Evolutionary conservation across 64 coral and sea anemone genomes (phyloP).

Genomic region (Stylophora pistillata): DNA sequence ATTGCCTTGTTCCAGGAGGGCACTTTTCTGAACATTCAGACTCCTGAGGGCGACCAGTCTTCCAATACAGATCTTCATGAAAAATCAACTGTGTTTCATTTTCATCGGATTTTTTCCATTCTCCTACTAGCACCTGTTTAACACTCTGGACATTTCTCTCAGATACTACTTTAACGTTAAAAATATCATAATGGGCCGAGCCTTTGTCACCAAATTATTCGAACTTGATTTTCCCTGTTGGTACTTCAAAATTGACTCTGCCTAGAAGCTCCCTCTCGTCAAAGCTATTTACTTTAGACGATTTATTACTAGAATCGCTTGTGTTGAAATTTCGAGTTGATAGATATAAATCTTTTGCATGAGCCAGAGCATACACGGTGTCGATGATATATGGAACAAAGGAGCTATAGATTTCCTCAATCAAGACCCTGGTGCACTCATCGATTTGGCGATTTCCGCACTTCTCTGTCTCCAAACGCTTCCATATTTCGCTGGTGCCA

Average conservation of each 20-base stretch:
- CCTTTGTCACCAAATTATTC: slow-evolving; percentile 17
- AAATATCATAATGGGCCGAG: slow-evolving; percentile 28
- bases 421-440: not conserved
- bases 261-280: not conserved
- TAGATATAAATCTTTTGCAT: slow-evolving; percentile 55
- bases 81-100: not conserved
- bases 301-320: not conserved
- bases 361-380: slow-evolving; percentile 66
- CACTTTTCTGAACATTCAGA: slow-evolving; percentile 61
- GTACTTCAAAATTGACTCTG: slow-evolving; percentile 19
- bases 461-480: not conserved
- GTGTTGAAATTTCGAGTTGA: slow-evolving; percentile 26
- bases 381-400: slow-evolving; percentile 54
- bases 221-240: slow-evolving; percentile 19
- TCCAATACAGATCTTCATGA: slow-evolving; percentile 8
- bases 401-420: slow-evolving; percentile 21
- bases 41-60: not conserved
- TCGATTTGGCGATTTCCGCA: not conserved
- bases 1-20: slow-evolving; percentile 46
- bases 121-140: not conserved
- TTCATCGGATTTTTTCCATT: not conserved
- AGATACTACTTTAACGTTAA: slow-evolving; percentile 17
- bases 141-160: not conserved
- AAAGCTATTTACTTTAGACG: not conserved
- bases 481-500: slow-evolving; percentile 11